Base-by-base conservation (phyloP, 2,888 invertebrate species). In the Lochmaea crataegi region DNA sequence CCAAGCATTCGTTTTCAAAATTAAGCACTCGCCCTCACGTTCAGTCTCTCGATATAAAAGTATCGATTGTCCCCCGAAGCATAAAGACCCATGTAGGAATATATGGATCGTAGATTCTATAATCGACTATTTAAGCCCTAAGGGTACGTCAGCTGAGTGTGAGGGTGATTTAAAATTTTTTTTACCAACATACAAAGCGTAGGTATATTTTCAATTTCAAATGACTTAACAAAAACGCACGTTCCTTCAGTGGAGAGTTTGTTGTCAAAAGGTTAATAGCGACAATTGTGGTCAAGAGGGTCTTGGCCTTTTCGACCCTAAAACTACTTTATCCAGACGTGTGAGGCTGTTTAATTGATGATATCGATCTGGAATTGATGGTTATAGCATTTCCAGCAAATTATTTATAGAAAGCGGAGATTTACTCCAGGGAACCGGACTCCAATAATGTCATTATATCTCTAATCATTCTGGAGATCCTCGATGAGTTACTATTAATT, bases 301-400 rank as follows among this genome's bases (percentile, higher is more conserved):
- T 65, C 71, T 45, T 57, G 67, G 56, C 74, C 76, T 71, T 73
- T 71, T 53, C 32, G 71, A 61, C 65, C 67, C 53, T 60, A 45
- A 60, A 73, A 72, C 71, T 71, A 73, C 71, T 76, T 74, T 71
- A 69, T 65, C 51, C 56, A 45, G 60, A 67, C 68, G 65, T 68
- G 65, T 51, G 70, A 71, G 70, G 70, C 61, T 57, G 58, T 48
- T 72, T 76, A 74, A 76, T 74, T 74, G 73, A 76, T 74, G 74
- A 73, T 74, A 74, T 76, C 68, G 71, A 76, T 71, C 73, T 66
- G 68, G 71, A 76, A 76, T 74, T 76, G 69, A 76, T 71, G 73
- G 68, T 70, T 68, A 38, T 38, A 38, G 32, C 32, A 38, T 38
- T 71, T 66, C 65, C 68, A 63, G 67, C 65, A 73, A 68, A 72